Percentiles rank a stretch among this genome's conserved stretches.
Evolutionary conservation across 1,140 invertebrate genomes (phyloP).

Genomic region (Chrysopa pallens): DNA sequence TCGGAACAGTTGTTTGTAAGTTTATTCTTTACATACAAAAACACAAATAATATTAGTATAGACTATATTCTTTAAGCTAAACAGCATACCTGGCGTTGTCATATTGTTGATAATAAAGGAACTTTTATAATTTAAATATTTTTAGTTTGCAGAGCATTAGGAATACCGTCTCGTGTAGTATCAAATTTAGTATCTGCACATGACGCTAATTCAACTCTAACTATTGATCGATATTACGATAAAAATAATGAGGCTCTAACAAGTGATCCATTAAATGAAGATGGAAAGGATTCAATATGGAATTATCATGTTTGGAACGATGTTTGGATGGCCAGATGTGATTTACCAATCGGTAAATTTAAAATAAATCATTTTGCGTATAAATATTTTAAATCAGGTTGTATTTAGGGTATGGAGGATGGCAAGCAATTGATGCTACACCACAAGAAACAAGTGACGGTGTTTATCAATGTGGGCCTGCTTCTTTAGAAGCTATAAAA

Average conservation of each 20-base stretch:
- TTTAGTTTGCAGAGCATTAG: constrained; percentile 46
- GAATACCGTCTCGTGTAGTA: constrained; percentile 50
- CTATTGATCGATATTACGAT: constrained; percentile 51
- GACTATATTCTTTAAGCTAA: too few relatives aligned
- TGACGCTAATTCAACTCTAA: constrained; percentile 49
- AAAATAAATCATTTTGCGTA: neutral
- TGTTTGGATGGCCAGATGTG: constrained; percentile 52
- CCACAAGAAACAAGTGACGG: constrained; percentile 48
- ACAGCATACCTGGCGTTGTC: too few relatives aligned
- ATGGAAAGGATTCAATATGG: constrained; percentile 42
- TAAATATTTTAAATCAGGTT: neutral
- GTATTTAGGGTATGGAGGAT: constrained; percentile 41
- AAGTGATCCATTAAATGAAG: constrained; percentile 31
- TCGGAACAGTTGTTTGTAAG: too few relatives aligned
- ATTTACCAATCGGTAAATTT: constrained; percentile 36
- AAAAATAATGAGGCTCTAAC: constrained; percentile 36
- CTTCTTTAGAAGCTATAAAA: constrained; percentile 44
- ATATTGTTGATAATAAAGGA: too few relatives aligned
- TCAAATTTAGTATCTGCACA: constrained; percentile 57
- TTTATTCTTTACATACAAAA: too few relatives aligned
- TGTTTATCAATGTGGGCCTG: constrained; percentile 44
- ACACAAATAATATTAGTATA: too few relatives aligned
- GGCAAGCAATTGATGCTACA: constrained; percentile 57
- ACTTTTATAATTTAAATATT: neutral
- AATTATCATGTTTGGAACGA: constrained; percentile 73